Evolutionary conservation across 2,113 vertebrate species (phyloP), one percentile per base, ranked within the genome.

Genomic region (Elephantulus edwardii): DNA sequence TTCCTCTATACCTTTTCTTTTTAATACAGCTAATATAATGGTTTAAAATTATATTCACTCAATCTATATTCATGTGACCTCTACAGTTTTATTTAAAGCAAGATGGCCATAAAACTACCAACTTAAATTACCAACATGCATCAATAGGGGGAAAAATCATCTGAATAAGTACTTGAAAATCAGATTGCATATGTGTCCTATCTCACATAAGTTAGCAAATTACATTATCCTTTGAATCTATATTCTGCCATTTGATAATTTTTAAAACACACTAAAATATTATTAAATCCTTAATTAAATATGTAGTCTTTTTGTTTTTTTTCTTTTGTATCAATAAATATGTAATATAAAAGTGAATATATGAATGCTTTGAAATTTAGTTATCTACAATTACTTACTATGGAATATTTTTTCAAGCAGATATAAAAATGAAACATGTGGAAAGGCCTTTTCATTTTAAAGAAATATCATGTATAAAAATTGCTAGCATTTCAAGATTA

Each of bases 21-120:
- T 88, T 88, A 83, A 85, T 62, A 35, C 54, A 60, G 62, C 86
- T 92, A 24, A 70, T 30, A 78, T 70, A 88, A 92, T 70, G 9
- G 68, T 70, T 92, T 71, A 38, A 93, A 93, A 89, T 89, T 89
- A 64, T 44, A 42, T 78, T 91, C 38, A 44, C 48, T 89, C 42
- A 24, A n/a, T 84, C 91, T 92, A 64, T 64, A 93, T 58, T 74
- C 33, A 5, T 74, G 30, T 62, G 56, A 91, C 77, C 60, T 64
- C 62, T 66, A 68, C 26, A 88, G 48, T 82, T 91, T 87, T 82
- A 77, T 77, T 89, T 40, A 62, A 75, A 70, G 6, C 38, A n/a
- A 83, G 8, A 5, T 7, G 75, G 26, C 74, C 83, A 58, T 87
- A 56, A 86, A 89, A 64, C 56, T 91, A 74, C 66, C 78, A n/a